Base-by-base conservation (phyloP, 2,797 vertebrate species). In the Gila robusta region DNA sequence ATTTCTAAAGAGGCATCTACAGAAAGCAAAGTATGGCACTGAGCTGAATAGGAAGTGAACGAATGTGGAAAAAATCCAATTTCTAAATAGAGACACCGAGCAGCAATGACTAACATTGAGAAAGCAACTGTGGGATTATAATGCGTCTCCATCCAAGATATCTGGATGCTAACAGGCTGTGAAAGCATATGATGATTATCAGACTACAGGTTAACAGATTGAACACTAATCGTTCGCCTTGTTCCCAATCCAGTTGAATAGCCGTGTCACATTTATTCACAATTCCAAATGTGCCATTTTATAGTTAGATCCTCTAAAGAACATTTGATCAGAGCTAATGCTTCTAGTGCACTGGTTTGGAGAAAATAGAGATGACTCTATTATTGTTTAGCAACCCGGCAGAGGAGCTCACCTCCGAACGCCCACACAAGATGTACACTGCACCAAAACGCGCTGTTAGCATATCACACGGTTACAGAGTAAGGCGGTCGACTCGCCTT, bases 151-250 rank as follows among this genome's bases (percentile, higher is more conserved):
- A 69, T 78, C 82, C 73, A 69, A 85, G 19, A 59, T 85, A 85
- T 85, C 64, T 56, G 83, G 76, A 85, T 79, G 74, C 35, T 79
- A 79, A 79, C 83, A 85, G 83, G 79, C 76, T 54, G 66, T 79
- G 49, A 79, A 79, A 85, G 49, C 83, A 85, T 85, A 79, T 79
- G 83, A 85, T 85, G 37, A 71, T 79, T 62, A 79, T 59, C 19
- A 79, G 83, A 28, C 49, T 85, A 71, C 76, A 79, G 83, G 83
- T 79, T 79, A 85, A 79, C 66, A 79, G 83, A 85, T n/a, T 85
- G 80, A 82, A 56, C 47, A 44, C 66, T 85, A 71, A 79, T 79
- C 49, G 10, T 71, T 79, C 28, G 52, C 66, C 66, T 85, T 79
- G 37, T 70, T 85, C 26, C 49, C 49, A 84, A 79, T 41, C 47